Conservation (phyloP, 2,113 vertebrate genomes). For the Centrocercus urophasianus region DNA sequence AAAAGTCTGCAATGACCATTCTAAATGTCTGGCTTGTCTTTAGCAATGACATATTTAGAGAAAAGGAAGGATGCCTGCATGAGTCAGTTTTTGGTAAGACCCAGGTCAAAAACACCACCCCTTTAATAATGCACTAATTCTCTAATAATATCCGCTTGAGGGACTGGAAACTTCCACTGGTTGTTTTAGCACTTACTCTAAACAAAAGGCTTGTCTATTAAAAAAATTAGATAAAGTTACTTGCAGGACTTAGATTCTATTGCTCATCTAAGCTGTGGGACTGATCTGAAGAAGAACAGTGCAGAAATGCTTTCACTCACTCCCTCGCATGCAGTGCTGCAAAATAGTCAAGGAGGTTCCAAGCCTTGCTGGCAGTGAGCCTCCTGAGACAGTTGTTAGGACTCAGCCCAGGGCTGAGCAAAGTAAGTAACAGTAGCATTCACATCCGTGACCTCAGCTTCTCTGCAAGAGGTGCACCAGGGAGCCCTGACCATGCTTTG, state of each 20-base stretch:
- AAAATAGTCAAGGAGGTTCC: background rate
- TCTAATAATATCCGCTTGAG: background rate
- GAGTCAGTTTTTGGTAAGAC: background rate
- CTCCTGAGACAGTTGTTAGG: background rate
- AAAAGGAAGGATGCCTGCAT: constrained; percentile 11
- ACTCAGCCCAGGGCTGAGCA: background rate
- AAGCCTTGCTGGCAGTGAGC: background rate
- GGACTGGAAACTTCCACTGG: constrained; percentile 1
- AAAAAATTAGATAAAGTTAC: background rate
- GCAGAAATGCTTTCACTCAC: background rate
- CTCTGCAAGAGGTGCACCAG: background rate
- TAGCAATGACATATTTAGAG: background rate
- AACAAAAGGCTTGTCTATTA: constrained; percentile 25
- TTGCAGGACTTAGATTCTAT: background rate
- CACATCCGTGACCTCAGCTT: background rate
- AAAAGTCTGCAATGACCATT: background rate
- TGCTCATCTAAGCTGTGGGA: background rate
- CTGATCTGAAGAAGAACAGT: background rate
- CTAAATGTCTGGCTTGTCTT: background rate
- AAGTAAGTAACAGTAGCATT: background rate
- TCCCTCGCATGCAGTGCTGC: background rate
- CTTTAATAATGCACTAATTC: constrained; percentile 22
- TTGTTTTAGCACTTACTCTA: constrained; percentile 19
- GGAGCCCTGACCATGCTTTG: background rate
- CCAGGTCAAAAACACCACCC: background rate